A percentile compares a stretch with the other conserved stretches of the same genome.
Conservation (phyloP, 2,888 invertebrate genomes). For the Petrophora chlorosata region DNA sequence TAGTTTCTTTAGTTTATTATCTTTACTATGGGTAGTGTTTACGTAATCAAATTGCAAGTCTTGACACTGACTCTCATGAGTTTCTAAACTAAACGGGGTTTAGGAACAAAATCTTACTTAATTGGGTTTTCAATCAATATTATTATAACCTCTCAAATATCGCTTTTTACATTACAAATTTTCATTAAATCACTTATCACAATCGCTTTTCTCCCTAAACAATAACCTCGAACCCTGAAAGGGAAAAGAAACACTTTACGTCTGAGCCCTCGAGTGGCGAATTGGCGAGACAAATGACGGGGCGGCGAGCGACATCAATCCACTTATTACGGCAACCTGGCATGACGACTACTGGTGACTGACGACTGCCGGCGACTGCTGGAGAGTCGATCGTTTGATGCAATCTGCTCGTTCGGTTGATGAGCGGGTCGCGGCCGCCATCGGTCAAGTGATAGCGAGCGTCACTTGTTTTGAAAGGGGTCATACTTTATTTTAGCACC, state of each 20-base stretch:
- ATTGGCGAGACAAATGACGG: constrained; percentile 66
- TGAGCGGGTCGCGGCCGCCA: constrained; percentile 58
- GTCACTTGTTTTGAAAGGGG: background rate
- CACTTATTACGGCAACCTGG: constrained; percentile 72
- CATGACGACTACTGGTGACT: constrained; percentile 19
- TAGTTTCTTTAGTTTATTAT: no score
- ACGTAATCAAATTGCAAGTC: no score
- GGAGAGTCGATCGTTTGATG: constrained; percentile 71
- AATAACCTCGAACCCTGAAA: constrained; percentile 10
- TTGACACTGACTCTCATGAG: no score
- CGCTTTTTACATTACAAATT: no score
- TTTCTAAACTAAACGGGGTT: no score
- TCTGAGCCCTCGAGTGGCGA: constrained; percentile 1
- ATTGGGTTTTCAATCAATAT: no score
- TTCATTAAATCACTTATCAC: background rate
- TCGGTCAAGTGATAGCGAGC: background rate
- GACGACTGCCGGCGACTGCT: no score
- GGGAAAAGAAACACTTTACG: constrained; percentile 15
- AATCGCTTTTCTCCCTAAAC: constrained; percentile 14
- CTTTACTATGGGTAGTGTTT: no score
- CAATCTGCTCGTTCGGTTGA: constrained; percentile 74
- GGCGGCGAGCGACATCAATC: constrained; percentile 70
- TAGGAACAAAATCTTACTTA: no score
- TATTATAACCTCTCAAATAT: no score
- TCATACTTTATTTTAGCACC: no score